A percentile compares a stretch with the other conserved stretches of the same genome.
These are phyloP conservation scores for Syncerus caffer DNA, from an alignment of 2,797 vertebrate species.

Conservation along the genomic window DNA sequence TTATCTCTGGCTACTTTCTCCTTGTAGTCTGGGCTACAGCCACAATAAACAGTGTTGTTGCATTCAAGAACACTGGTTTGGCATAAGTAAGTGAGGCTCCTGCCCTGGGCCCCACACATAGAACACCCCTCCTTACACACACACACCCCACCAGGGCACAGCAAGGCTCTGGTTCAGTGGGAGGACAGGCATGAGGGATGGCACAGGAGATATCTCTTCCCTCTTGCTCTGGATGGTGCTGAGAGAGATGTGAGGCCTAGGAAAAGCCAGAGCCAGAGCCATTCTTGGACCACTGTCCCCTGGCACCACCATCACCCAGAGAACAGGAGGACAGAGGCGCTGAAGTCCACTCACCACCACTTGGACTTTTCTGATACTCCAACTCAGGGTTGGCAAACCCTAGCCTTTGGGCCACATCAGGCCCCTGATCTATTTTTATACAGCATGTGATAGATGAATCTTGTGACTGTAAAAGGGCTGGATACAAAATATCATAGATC, in stretches of 20 bases:
- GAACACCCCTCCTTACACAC: not conserved
- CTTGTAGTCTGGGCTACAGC: not conserved
- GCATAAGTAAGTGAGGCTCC: not conserved
- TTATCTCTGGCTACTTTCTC: not conserved
- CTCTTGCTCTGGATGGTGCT: not conserved
- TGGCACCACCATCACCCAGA: not conserved
- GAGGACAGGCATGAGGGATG: not conserved
- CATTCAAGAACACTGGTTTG: not conserved
- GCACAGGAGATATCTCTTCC: not conserved
- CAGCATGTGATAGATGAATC: not conserved
- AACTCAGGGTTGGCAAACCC: not conserved
- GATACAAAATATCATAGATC: not conserved
- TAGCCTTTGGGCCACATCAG: accelerated
- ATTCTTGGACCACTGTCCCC: not conserved
- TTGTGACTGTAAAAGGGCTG: not conserved
- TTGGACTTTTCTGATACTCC: not conserved
- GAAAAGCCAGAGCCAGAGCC: not conserved
- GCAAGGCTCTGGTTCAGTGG: not conserved
- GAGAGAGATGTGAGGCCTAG: not conserved
- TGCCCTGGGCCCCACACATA: no score
- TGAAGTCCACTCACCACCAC: not conserved
- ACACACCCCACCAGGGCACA: not conserved
- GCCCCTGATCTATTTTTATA: not conserved
- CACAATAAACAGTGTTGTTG: not conserved
- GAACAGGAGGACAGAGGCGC: not conserved